These are phyloP conservation scores for Cathartes aura DNA, from an alignment of 2,113 vertebrate species.

Conservation along the genomic window DNA sequence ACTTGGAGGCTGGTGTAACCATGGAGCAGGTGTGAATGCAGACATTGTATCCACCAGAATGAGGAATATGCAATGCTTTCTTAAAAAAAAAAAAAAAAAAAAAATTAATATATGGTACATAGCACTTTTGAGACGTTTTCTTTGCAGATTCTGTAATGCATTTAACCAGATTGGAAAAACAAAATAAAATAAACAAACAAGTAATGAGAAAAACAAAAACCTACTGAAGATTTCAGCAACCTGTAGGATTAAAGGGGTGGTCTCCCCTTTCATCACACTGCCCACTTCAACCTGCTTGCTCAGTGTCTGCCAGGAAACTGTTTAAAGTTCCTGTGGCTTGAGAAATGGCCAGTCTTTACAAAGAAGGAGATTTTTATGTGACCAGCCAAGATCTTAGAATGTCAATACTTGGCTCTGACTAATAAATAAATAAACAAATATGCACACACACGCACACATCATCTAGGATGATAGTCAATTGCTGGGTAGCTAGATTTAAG, in stretches of 20 bases:
- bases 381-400: constrained; percentile 61
- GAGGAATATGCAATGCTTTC: background rate
- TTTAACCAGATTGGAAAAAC: background rate
- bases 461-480: background rate
- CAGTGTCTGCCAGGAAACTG: constrained; percentile 58
- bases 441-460: rapidly evolving
- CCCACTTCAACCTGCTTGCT: constrained; percentile 69
- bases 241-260: constrained; percentile 56
- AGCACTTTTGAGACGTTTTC: background rate
- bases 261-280: constrained; percentile 53
- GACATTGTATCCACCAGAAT: constrained; percentile 21
- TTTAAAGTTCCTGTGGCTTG: constrained; percentile 78
- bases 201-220: background rate
- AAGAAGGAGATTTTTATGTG: constrained; percentile 60
- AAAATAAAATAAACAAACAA: background rate
- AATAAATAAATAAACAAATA: constrained; percentile 42
- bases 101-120: background rate
- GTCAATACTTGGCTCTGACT: constrained; percentile 33
- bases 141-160: background rate
- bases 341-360: constrained; percentile 56
- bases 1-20: background rate
- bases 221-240: constrained; percentile 19
- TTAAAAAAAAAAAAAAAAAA: background rate
- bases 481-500: background rate
- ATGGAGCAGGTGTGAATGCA: constrained; percentile 29